phyloP scores from a whole-genome alignment of 2,113 vertebrate species.

The Brachyhypopomus gauderio region DNA sequence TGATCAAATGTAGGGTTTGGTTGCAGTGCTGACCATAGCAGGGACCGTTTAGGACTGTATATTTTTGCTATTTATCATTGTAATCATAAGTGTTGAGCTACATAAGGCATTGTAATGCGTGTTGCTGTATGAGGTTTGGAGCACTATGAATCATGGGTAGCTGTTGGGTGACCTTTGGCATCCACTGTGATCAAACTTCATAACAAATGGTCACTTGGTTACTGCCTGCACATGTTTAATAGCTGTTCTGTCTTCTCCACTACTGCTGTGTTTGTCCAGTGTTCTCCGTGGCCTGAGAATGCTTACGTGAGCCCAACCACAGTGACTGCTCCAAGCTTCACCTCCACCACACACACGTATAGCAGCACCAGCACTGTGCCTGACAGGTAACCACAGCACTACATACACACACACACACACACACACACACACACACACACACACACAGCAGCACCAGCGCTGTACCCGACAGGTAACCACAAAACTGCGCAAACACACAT shows the following conservation, averaged over 20 bases:
- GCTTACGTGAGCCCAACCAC: conserved; percentile 86
- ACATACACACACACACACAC: neutral
- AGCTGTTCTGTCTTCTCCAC: neutral
- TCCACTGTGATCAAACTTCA: neutral
- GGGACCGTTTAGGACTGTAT: too few relatives aligned
- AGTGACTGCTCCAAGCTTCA: conserved; percentile 78
- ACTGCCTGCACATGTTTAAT: rapidly evolving
- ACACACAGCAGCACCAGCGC: conserved; percentile 40
- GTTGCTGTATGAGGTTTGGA: neutral
- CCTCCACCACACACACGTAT: conserved; percentile 45
- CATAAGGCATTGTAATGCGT: neutral
- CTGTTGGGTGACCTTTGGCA: neutral
- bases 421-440: neutral
- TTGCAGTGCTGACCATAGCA: too few relatives aligned
- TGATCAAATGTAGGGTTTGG: too few relatives aligned
- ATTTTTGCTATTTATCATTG: too few relatives aligned
- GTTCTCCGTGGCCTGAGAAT: conserved; percentile 94
- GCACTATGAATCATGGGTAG: too few relatives aligned
- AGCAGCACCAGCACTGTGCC: conserved; percentile 32
- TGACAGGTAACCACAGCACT: conserved; percentile 27
- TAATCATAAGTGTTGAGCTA: neutral
- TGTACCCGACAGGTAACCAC: conserved; percentile 36
- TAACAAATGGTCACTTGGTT: neutral
- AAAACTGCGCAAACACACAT: neutral
- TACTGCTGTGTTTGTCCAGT: conserved; percentile 70